Evolutionary conservation across 1,140 invertebrate species (phyloP), one percentile per base, ranked within the genome.

Genomic region (Drosophila nebulosa): DNA sequence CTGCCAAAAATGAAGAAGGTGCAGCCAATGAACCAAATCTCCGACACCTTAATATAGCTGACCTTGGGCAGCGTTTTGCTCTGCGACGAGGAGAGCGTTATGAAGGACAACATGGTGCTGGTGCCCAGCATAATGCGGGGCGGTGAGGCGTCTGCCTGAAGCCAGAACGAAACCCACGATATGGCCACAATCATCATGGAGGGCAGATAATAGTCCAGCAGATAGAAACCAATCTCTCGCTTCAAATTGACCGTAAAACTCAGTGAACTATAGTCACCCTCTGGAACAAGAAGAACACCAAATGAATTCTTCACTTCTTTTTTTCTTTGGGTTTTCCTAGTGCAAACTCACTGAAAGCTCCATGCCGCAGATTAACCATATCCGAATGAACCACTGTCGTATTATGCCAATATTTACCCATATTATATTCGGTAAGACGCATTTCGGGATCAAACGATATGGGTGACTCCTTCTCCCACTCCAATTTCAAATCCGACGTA

Each of bases 151-250:
- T 97, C 96, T 21, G 96, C 95, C 90, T 97, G 96, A 42, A 97
- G 92, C 96, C 96, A 97, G 85, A 97, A 97, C 0, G 96, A 96
- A 4, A 97, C 96, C 96, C 97, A 98, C 0, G 96, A 97, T 58
- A 97, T 96, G 12, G 95, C 95, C 2, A 97, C 97, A 52, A 98
- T 95, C 89, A 97, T 94, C 92, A 97, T 97, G 14, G 96, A 97
- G 0, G 97, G 97, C 72, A 97, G 94, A 78, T 97, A 98, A 81
- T 97, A 97, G 74, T 97, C 96, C 94, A 98, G 95, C 55, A 98
- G 92, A 79, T 97, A 97, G 89, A 96, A 97, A 53, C 96, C 96
- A 83, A 97, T 95, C 92, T 97, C 95, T 36, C 96, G 93, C 7
- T 94, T 94, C 14, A 97, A 90, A 83, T 95, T 94, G 72, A 97